A percentile compares a stretch with the other conserved stretches of the same genome.
phyloP scores from a whole-genome alignment of 2,797 vertebrate genomes.

The Enteromius afrohamiltoni region DNA sequence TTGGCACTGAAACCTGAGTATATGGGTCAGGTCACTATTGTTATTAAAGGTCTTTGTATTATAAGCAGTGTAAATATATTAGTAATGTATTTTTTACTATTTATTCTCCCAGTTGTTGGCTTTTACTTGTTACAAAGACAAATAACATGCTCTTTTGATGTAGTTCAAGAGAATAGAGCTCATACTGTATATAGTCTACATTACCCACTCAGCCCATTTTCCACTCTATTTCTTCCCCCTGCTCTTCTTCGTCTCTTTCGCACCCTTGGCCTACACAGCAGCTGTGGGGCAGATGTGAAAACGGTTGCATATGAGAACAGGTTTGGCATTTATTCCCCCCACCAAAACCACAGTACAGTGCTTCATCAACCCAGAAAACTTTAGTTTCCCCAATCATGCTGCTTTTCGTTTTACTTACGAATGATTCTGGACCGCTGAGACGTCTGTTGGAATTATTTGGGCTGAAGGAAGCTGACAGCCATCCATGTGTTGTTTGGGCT shows the following conservation, averaged over 20 bases:
- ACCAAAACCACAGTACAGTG: conserved; percentile 40
- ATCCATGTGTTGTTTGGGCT: conserved; percentile 33
- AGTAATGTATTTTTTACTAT: neutral
- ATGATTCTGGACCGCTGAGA: conserved; percentile 6
- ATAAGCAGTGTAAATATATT: conserved; percentile 9
- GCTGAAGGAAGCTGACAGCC: conserved; percentile 37
- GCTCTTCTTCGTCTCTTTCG: conserved; percentile 6
- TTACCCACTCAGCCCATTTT: conserved; percentile 9
- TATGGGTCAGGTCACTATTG: neutral
- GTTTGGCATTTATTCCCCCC: conserved; percentile 42
- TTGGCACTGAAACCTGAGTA: conserved; percentile 1
- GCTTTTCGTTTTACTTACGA: conserved; percentile 15
- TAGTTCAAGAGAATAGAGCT: neutral
- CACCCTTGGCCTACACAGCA: conserved; percentile 32
- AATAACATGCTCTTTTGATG: neutral
- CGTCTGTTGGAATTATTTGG: conserved; percentile 29
- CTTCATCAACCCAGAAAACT: conserved; percentile 41
- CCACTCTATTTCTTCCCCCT: conserved; percentile 20
- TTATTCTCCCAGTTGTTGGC: neutral
- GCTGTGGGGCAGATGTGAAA: conserved; percentile 60
- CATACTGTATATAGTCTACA: conserved; percentile 2
- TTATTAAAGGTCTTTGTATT: conserved; percentile 9
- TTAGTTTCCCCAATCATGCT: conserved; percentile 23
- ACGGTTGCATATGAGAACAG: conserved; percentile 45
- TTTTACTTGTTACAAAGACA: conserved; percentile 5